Evolutionary conservation across 1,140 invertebrate species (phyloP), one percentile per base, ranked within the genome.

Genomic region (Drosophila arawakana): DNA sequence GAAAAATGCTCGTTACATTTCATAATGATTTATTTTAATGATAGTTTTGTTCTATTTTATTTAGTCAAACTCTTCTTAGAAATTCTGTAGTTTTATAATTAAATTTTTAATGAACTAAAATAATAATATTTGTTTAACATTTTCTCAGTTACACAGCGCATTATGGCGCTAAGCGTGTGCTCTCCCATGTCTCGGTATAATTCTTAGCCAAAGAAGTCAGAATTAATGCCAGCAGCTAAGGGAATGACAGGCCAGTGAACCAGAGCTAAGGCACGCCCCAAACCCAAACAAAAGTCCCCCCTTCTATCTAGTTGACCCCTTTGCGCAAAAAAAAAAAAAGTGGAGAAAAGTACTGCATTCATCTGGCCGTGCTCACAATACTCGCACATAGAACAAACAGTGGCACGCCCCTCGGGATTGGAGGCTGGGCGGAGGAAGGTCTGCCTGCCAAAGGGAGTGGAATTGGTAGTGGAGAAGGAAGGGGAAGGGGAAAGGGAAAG

Each of bases 351-450:
- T 81, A 77, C 79, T 81, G 78, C 79, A 81, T 81, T 81, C 79
- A 81, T 76, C 68, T 73, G 79, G 37, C 68, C 61, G 39, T 15
- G 39, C 46, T 44, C 78, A 77, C 73, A 81, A 75, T 80, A 35
- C 70, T 73, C 63, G 81, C 52, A 80, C 67, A 73, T 41, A 58
- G 68, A 54, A 76, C 55, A 76, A 78, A 82, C 80, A 84, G 59
- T 77, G 79, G 73, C 74, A 68, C 83, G 82, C 76, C 83, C 80
- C 82, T 67, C 76, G 81, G 81, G 81, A 83, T 66, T 75, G 62
- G 44, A 30, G 18, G 44, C 41, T 55, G 58, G 55, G 69, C 1
- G 58, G 39, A 5, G 0, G 54, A 7, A 11, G 3, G 18, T 30
- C 25, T 30, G 25, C 3, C 25, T 30, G 25, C 25, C 25, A 30